These are phyloP conservation scores for Eurystomus glaucurus DNA, from an alignment of 2,797 vertebrate genomes.

Conservation along the genomic window DNA sequence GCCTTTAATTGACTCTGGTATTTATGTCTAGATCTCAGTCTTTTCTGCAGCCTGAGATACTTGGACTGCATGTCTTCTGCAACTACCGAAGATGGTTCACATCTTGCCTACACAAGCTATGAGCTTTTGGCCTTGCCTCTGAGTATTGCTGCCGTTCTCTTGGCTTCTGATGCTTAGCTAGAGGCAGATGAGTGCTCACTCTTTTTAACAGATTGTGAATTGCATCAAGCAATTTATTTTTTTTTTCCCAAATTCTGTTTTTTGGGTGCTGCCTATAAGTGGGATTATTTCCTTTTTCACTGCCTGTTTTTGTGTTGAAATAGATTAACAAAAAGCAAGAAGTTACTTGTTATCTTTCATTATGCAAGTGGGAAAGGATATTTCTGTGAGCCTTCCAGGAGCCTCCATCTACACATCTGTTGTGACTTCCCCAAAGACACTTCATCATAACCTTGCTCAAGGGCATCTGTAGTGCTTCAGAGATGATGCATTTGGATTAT, in stretches of 20 bases:
- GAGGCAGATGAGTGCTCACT: conserved; percentile 32
- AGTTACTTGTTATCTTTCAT: neutral
- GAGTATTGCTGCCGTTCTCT: conserved; percentile 10
- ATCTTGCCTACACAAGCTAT: conserved; percentile 17
- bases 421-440: neutral
- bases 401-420: neutral
- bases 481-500: neutral
- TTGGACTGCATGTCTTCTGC: conserved; percentile 51
- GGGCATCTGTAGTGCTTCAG: neutral
- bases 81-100: conserved; percentile 29
- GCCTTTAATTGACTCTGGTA: conserved; percentile 33
- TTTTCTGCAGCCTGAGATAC: conserved; percentile 33
- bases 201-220: neutral
- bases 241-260: neutral
- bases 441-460: neutral
- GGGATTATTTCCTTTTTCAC: conserved; percentile 2
- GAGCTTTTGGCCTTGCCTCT: conserved; percentile 49
- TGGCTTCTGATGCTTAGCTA: conserved; percentile 40
- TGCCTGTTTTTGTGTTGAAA: neutral
- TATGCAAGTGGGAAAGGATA: neutral
- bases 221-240: neutral
- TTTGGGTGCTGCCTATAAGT: conserved; percentile 37
- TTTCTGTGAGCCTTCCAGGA: conserved; percentile 28
- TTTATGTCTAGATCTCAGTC: conserved; percentile 17
- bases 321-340: conserved; percentile 3